Evolutionary conservation across 2,888 invertebrate genomes (phyloP).

Genomic region (Acanthosepion pharaonis): DNA sequence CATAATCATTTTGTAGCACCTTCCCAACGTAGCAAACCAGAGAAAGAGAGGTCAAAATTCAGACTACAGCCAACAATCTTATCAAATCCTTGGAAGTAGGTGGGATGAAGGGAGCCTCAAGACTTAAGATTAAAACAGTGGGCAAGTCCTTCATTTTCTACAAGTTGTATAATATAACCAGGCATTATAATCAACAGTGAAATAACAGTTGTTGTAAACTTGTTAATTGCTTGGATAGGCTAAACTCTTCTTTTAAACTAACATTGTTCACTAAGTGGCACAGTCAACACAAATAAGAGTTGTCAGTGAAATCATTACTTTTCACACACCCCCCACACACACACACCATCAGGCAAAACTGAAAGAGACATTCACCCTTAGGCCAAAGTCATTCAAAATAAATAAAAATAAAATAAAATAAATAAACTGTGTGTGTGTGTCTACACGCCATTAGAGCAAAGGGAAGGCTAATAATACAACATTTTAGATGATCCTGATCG

Average conservation of each 20-base stretch:
- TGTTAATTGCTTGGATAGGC: neutral
- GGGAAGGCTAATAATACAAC: neutral
- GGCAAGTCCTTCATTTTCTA: neutral
- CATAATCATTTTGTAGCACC: neutral
- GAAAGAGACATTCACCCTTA: neutral
- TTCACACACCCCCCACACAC: neutral
- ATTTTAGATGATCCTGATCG: neutral
- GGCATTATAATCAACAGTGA: neutral
- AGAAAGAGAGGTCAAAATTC: neutral
- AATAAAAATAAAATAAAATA: neutral
- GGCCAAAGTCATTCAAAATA: neutral
- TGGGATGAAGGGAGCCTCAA: neutral
- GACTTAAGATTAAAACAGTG: neutral
- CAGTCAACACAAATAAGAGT: neutral
- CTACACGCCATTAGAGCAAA: neutral
- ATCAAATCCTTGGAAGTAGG: neutral
- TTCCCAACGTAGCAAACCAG: neutral
- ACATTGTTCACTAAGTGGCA: neutral
- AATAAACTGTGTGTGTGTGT: neutral
- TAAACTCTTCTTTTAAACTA: neutral
- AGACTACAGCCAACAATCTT: slow-evolving; percentile 11
- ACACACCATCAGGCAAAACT: too few species aligned
- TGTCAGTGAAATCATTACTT: neutral
- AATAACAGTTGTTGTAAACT: slow-evolving; percentile 1
- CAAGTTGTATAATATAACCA: neutral